Conservation (phyloP, 2,113 vertebrate genomes). For the Leptocoma aspasia region DNA sequence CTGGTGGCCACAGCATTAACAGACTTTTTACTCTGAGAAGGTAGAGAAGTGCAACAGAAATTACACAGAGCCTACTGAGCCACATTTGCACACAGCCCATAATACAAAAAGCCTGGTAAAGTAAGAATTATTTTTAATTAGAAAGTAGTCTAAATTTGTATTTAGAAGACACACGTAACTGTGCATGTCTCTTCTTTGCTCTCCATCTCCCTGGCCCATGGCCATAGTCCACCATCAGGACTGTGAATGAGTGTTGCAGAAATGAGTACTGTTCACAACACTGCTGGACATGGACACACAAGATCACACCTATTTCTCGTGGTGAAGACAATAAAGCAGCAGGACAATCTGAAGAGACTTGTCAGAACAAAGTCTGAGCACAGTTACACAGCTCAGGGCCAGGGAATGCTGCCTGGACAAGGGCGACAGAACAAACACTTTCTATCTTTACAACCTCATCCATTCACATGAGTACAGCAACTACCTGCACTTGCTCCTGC, state of each 20-base stretch:
- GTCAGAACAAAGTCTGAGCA: not conserved
- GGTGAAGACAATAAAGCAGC: not conserved
- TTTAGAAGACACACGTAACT: not conserved
- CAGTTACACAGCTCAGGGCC: not conserved
- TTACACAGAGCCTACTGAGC: not conserved
- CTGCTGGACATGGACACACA: not conserved
- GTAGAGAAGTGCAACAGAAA: not conserved
- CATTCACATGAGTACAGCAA: not conserved
- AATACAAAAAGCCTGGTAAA: not conserved
- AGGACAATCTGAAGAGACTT: not conserved
- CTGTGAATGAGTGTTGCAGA: not conserved
- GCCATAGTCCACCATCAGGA: not conserved
- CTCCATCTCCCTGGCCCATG: not conserved
- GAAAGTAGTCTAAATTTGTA: not conserved
- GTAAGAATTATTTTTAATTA: not conserved
- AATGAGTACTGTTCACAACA: not conserved
- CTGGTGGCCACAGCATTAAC: not conserved
- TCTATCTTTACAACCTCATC: not conserved
- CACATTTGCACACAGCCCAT: not conserved
- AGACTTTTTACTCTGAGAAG: not conserved
- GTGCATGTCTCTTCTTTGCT: not conserved
- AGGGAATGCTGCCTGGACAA: not conserved
- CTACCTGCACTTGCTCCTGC: not conserved
- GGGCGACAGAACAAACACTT: not conserved
- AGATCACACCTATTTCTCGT: not conserved